Evolutionary conservation across 2,797 vertebrate genomes (phyloP).

Genomic region (Momotus momota): DNA sequence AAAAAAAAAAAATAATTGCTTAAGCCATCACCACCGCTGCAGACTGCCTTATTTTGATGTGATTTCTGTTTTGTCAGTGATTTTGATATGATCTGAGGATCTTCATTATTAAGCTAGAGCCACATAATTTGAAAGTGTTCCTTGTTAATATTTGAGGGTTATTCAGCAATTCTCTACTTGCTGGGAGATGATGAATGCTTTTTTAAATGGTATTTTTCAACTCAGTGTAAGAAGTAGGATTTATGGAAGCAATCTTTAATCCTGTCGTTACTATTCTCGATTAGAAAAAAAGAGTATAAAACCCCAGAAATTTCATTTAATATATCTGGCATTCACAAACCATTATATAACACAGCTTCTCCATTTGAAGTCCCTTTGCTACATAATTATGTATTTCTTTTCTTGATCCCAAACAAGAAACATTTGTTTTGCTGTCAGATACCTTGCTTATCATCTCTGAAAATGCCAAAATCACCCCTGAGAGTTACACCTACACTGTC

Average conservation of each 20-base stretch:
- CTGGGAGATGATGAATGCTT: background rate
- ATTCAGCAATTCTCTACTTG: background rate
- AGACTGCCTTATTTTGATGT: background rate
- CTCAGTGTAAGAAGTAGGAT: background rate
- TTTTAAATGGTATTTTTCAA: conserved; percentile 28
- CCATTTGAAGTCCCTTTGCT: background rate
- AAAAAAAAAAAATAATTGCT: background rate
- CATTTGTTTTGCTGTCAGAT: background rate
- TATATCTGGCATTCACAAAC: conserved; percentile 19
- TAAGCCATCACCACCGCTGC: background rate
- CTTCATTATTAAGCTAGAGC: background rate
- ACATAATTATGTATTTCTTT: background rate
- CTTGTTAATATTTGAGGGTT: conserved; percentile 14
- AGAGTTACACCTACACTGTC: background rate
- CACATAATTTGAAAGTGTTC: background rate
- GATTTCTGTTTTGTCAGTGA: background rate
- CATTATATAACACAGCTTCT: background rate
- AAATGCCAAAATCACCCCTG: background rate
- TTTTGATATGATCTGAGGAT: conserved; percentile 2
- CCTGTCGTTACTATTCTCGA: conserved; percentile 14
- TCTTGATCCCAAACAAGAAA: background rate
- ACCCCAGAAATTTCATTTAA: background rate
- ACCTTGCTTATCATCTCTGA: background rate
- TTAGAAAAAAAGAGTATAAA: conserved; percentile 31
- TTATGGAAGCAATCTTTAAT: conserved; percentile 53